Evolutionary conservation across 2,113 vertebrate genomes (phyloP).

Genomic region (Formicarius rufipectus): DNA sequence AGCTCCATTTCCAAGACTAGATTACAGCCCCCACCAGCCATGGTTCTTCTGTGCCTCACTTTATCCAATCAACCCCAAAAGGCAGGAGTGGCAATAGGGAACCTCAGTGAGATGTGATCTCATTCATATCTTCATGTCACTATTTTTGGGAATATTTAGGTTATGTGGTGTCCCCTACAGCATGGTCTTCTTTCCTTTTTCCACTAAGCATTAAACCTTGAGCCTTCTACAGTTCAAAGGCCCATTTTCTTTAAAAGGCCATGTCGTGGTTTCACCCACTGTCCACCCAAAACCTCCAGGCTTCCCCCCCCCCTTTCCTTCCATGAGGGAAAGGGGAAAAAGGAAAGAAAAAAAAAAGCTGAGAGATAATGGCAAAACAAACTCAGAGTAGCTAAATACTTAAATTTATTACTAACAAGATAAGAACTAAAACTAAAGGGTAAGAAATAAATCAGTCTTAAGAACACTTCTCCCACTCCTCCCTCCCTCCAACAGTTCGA

Average conservation of each 20-base stretch:
- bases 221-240: not conserved
- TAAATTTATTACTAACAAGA: too few relatives aligned
- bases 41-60: not conserved
- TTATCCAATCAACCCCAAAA: not conserved
- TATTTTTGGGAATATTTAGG: not conserved
- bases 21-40: accelerated
- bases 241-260: not conserved
- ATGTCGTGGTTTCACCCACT: too few relatives aligned
- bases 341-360: too few relatives aligned
- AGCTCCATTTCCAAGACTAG: not conserved
- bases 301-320: too few relatives aligned
- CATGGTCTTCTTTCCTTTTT: not conserved
- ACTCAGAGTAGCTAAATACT: too few relatives aligned
- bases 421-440: too few relatives aligned
- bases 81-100: not conserved
- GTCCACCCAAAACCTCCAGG: too few relatives aligned
- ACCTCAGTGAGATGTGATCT: accelerated
- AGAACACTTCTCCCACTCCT: too few relatives aligned
- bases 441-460: too few relatives aligned
- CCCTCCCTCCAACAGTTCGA: too few relatives aligned
- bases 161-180: not conserved
- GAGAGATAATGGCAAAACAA: too few relatives aligned
- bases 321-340: too few relatives aligned
- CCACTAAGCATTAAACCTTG: not conserved
- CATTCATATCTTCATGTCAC: not conserved